These are phyloP conservation scores for Itoplectis maculator DNA, from an alignment of 2,888 invertebrate genomes.

Conservation along the genomic window DNA sequence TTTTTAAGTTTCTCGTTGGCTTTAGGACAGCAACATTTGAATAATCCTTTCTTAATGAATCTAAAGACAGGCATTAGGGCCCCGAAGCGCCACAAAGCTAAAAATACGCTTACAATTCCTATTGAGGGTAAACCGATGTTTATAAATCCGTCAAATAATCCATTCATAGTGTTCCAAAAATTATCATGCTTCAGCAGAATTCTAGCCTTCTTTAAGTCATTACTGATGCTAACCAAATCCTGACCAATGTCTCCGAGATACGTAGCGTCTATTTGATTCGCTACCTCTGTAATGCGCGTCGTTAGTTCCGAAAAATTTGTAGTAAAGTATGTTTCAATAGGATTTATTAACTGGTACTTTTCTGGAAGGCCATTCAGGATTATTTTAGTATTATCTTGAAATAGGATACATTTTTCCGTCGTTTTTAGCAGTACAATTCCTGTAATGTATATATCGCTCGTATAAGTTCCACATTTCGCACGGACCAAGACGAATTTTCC, in stretches of 20 bases:
- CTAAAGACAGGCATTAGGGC: slow-evolving; percentile 2
- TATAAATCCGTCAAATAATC: slow-evolving; percentile 8
- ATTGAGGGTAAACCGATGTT: slow-evolving; percentile 3
- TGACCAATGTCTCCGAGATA: slow-evolving; percentile 15
- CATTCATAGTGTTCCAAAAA: slow-evolving; percentile 13
- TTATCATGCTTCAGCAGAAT: slow-evolving; percentile 1
- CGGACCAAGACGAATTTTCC: slow-evolving; percentile 20
- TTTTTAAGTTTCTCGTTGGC: slow-evolving; percentile 15
- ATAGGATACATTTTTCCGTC: slow-evolving; percentile 13
- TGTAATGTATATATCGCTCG: slow-evolving; percentile 38
- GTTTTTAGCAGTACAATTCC: slow-evolving; percentile 34
- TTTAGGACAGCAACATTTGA: slow-evolving; percentile 16
- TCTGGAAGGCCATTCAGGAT: slow-evolving; percentile 45
- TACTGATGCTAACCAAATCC: slow-evolving; percentile 18
- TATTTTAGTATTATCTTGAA: slow-evolving; percentile 32
- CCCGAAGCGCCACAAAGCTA: slow-evolving; percentile 4
- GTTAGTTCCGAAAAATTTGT: not conserved
- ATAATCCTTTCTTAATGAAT: not conserved
- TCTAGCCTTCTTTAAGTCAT: not conserved
- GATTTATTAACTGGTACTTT: slow-evolving; percentile 38
- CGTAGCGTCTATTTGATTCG: slow-evolving; percentile 9
- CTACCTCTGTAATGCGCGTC: slow-evolving; percentile 6
- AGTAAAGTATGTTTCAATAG: slow-evolving; percentile 1
- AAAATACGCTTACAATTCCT: slow-evolving; percentile 1
- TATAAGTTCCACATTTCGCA: slow-evolving; percentile 31